Conservation (phyloP, 2,888 invertebrate species). For the Mythimna lalbum region DNA sequence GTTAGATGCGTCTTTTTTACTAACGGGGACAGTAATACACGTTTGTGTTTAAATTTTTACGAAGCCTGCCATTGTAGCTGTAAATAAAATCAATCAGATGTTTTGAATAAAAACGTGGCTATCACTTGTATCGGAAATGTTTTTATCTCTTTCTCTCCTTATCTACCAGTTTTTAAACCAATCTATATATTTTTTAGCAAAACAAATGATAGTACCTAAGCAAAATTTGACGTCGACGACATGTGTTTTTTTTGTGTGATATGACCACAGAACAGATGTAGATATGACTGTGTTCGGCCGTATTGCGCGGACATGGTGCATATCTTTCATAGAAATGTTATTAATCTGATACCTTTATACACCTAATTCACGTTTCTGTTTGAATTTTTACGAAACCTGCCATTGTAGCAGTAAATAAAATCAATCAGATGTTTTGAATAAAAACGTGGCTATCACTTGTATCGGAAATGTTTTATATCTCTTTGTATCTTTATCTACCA, state of each 20-base stretch:
- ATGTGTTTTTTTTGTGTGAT: not conserved
- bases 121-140: not conserved
- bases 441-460: not conserved
- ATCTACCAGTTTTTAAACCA: not conserved
- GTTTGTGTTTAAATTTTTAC: not conserved
- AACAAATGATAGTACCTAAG: constrained; percentile 1
- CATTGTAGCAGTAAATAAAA: not conserved
- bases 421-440: constrained; percentile 4
- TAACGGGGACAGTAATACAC: no score
- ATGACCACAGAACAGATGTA: no score
- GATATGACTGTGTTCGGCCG: no score
- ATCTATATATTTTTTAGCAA: constrained; percentile 19
- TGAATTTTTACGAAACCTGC: not conserved
- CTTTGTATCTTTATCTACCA: constrained; percentile 1
- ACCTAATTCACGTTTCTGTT: no score
- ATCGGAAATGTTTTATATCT: not conserved
- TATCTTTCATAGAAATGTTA: no score
- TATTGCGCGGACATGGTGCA: no score
- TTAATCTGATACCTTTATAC: no score
- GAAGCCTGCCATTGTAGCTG: not conserved
- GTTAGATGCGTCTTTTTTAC: no score
- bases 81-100: constrained; percentile 1
- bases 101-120: not conserved
- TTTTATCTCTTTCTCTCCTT: constrained; percentile 1
- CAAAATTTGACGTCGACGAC: not conserved